Evolutionary conservation across 1,140 invertebrate genomes (phyloP).

Genomic region (Agrypnia vestita): DNA sequence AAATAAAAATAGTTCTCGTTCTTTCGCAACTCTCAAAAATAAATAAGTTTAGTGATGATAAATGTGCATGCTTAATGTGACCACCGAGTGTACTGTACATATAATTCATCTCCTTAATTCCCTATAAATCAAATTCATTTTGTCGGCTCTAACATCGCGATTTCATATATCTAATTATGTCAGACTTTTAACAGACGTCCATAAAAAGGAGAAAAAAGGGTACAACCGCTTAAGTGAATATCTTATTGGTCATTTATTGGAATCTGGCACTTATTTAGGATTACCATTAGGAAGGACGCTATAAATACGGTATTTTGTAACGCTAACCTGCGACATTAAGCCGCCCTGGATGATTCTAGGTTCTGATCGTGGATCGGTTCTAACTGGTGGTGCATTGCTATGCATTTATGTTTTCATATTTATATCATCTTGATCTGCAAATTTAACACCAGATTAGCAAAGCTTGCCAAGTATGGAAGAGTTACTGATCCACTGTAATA

Average conservation of each 20-base stretch:
- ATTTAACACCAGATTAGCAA: conserved; percentile 4
- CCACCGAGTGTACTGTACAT: too few species aligned
- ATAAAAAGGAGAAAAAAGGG: conserved; percentile 20
- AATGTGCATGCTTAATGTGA: too few species aligned
- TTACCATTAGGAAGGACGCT: conserved; percentile 31
- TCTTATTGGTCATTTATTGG: conserved; percentile 14
- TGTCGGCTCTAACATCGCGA: background rate
- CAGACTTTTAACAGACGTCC: background rate
- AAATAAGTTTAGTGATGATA: too few species aligned
- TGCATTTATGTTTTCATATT: too few species aligned
- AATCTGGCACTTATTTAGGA: conserved; percentile 13
- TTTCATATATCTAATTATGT: conserved; percentile 5
- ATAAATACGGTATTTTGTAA: background rate
- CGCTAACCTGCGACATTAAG: conserved; percentile 7
- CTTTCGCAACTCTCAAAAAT: too few species aligned
- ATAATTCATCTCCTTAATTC: too few species aligned
- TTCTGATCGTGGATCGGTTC: background rate
- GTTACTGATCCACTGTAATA: too few species aligned
- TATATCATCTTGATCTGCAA: background rate
- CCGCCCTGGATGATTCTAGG: background rate
- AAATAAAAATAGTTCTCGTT: too few species aligned
- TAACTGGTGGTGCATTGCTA: too few species aligned
- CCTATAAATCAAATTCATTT: background rate
- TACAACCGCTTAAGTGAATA: conserved; percentile 11
- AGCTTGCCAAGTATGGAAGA: background rate